Percentiles rank a stretch among this genome's conserved stretches.
phyloP scores from a whole-genome alignment of 2,888 invertebrate species.

The Brassicogethes aeneus region DNA sequence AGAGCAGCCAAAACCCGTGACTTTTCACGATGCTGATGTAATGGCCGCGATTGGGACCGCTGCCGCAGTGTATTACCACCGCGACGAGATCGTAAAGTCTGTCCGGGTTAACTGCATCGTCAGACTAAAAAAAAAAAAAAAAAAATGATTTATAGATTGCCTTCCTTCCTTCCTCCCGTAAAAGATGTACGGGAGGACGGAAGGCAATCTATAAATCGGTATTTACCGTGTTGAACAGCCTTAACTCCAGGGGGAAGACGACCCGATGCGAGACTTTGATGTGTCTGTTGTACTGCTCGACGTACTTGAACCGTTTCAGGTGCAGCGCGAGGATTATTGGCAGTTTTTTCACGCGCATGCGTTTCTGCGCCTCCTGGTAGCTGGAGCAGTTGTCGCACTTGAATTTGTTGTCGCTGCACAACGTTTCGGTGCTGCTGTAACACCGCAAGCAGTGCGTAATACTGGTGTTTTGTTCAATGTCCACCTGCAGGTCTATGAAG shows the following conservation, averaged over 20 bases:
- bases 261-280: conserved; percentile 99
- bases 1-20: conserved; percentile 97
- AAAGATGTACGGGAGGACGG: too few relatives aligned
- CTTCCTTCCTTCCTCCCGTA: conserved; percentile 5
- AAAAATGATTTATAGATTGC: not conserved
- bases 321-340: conserved; percentile 97
- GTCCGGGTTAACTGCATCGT: conserved; percentile 97
- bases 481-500: conserved; percentile 97
- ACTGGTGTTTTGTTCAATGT: conserved; percentile 98
- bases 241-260: conserved; percentile 94
- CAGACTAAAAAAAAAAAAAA: conserved; percentile 57
- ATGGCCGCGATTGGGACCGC: conserved; percentile 97
- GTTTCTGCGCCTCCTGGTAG: conserved; percentile 97
- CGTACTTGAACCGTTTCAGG: conserved; percentile 93
- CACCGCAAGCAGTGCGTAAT: conserved; percentile 97
- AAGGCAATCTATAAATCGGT: conserved; percentile 4
- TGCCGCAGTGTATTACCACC: conserved; percentile 99
- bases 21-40: conserved; percentile 99
- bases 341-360: conserved; percentile 97
- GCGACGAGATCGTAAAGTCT: conserved; percentile 97
- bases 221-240: conserved; percentile 93
- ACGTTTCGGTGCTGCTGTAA: conserved; percentile 96
- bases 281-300: conserved; percentile 97
- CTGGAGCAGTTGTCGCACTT: conserved; percentile 99
- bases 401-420: conserved; percentile 98